These are phyloP conservation scores for Palaemon carinicauda DNA, from an alignment of 1,140 invertebrate genomes.

Conservation along the genomic window DNA sequence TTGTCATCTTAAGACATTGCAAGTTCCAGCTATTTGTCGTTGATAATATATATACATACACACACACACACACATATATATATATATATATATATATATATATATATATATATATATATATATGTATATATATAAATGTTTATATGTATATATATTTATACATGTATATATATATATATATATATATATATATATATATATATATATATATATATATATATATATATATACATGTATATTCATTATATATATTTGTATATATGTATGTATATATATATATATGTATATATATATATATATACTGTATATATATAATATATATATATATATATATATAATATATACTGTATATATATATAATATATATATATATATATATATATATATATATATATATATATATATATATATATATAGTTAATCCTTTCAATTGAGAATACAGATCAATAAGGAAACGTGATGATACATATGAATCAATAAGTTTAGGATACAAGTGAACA, in stretches of 20 bases:
- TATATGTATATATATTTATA: conserved; percentile 5
- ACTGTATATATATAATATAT: too few species aligned
- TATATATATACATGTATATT: not conserved
- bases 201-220: not conserved
- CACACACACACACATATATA: not conserved
- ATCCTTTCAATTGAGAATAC: too few species aligned
- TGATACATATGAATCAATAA: too few species aligned
- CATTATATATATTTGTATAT: not conserved
- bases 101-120: conserved; percentile 14
- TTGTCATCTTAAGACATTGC: too few species aligned
- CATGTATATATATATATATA: not conserved
- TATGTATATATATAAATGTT: not conserved
- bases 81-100: not conserved
- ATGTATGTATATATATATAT: conserved; percentile 14
- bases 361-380: too few species aligned
- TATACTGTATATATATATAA: too few species aligned
- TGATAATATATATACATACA: not conserved
- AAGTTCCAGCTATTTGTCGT: too few species aligned
- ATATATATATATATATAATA: too few species aligned
- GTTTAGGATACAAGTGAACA: too few species aligned
- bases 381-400: too few species aligned
- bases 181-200: not conserved
- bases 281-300: not conserved
- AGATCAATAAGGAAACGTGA: too few species aligned
- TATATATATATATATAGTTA: too few species aligned